These are phyloP conservation scores for Brachyistius frenatus DNA, from an alignment of 2,113 vertebrate genomes.

Conservation along the genomic window DNA sequence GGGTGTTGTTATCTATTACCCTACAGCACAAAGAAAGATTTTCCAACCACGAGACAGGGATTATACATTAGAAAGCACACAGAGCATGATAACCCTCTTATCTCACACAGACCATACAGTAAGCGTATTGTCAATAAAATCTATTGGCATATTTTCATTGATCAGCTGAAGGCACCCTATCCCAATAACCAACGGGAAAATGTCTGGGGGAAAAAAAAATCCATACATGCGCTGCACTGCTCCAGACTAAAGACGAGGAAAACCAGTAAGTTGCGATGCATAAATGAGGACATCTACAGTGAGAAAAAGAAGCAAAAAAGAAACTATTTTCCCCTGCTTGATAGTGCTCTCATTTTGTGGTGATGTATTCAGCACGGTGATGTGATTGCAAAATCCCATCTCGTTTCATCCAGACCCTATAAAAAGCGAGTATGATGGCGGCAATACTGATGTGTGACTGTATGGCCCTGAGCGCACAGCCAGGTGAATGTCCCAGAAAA, in stretches of 20 bases:
- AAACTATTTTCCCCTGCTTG: constrained; percentile 33
- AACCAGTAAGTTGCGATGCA: constrained; percentile 19
- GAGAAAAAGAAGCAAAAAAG: constrained; percentile 32
- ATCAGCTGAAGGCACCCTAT: constrained; percentile 40
- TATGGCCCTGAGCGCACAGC: constrained; percentile 57
- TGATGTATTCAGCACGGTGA: constrained; percentile 73
- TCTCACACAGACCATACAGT: constrained; percentile 52
- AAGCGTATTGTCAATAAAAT: constrained; percentile 41
- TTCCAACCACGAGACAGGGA: constrained; percentile 44
- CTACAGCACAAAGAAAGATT: constrained; percentile 63
- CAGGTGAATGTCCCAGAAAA: constrained; percentile 78
- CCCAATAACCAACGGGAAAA: constrained; percentile 32
- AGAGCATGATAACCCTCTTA: constrained; percentile 57
- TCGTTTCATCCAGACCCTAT: constrained; percentile 61
- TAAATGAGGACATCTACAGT: constrained; percentile 48
- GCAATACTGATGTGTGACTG: constrained; percentile 66
- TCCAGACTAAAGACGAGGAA: constrained; percentile 38
- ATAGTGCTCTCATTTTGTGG: constrained; percentile 56
- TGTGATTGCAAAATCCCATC: constrained; percentile 74
- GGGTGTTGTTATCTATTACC: constrained; percentile 56
- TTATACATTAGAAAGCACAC: constrained; percentile 53
- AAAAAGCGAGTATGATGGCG: constrained; percentile 60
- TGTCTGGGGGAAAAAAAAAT: background rate
- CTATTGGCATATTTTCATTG: constrained; percentile 59
- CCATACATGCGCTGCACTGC: constrained; percentile 9